Percentiles rank a stretch among this genome's conserved stretches.
Conservation (phyloP, 1,140 invertebrate species). For the Diploscapter pachys region DNA sequence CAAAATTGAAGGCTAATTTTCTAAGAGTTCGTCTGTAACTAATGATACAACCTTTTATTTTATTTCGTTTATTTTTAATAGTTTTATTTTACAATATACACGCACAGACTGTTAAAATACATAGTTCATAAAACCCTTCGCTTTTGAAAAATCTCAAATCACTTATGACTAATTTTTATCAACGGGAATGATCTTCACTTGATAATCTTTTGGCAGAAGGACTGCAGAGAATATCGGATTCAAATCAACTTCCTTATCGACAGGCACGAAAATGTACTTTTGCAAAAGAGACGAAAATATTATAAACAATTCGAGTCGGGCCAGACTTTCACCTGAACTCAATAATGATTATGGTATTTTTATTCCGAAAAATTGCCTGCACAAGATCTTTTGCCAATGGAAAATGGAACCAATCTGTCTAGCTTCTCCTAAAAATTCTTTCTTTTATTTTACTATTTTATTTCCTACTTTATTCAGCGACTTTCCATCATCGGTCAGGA, state of each 20-base stretch:
- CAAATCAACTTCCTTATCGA: constrained; percentile 6
- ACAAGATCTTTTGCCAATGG: constrained; percentile 25
- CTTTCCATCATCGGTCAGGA: constrained; percentile 7
- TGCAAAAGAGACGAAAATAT: constrained; percentile 15
- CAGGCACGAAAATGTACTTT: constrained; percentile 15
- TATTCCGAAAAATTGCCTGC: neutral
- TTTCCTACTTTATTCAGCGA: constrained; percentile 13
- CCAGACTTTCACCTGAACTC: constrained; percentile 17
- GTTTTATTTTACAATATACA: too few relatives aligned
- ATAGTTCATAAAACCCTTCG: too few relatives aligned
- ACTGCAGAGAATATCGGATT: neutral
- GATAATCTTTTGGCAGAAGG: too few relatives aligned
- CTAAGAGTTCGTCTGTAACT: too few relatives aligned
- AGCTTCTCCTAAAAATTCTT: constrained; percentile 1
- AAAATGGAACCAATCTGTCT: constrained; percentile 19
- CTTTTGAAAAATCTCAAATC: too few relatives aligned
- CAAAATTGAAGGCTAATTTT: too few relatives aligned
- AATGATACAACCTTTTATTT: too few relatives aligned
- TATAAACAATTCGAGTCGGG: constrained; percentile 18
- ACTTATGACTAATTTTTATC: too few relatives aligned
- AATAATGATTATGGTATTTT: too few relatives aligned
- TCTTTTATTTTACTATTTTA: neutral
- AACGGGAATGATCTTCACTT: too few relatives aligned
- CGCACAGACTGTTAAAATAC: too few relatives aligned
- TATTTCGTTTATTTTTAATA: too few relatives aligned